Evolutionary conservation across 2,797 vertebrate genomes (phyloP).

Genomic region (Anguilla marmorata): DNA sequence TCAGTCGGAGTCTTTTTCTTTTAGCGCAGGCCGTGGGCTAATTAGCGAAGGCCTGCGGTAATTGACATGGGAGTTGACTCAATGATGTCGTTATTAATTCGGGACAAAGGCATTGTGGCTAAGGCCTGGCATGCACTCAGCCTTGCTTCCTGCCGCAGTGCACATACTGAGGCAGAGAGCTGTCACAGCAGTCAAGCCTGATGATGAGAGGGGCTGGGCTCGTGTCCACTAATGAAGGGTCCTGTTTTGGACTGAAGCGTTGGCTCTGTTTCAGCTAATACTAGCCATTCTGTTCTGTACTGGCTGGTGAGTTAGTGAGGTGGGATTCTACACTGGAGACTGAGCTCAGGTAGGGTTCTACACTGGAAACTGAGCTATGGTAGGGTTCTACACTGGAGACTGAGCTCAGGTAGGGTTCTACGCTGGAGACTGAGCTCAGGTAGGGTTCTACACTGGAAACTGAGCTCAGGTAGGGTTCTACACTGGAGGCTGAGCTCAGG

Average conservation of each 20-base stretch:
- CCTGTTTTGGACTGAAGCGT: background rate
- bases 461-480: background rate
- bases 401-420: background rate
- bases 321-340: background rate
- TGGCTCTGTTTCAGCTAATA: background rate
- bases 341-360: background rate
- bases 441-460: background rate
- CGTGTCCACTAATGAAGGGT: background rate
- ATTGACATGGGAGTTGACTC: constrained; percentile 64
- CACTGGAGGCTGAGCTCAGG: too few species aligned
- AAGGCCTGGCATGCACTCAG: constrained; percentile 55
- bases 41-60: constrained; percentile 64
- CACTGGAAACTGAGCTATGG: background rate
- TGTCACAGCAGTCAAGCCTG: constrained; percentile 53
- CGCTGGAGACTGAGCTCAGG: background rate
- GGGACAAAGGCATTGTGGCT: constrained; percentile 61
- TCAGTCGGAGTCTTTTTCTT: constrained; percentile 40
- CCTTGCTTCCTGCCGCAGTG: constrained; percentile 33
- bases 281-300: constrained; percentile 44
- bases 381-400: background rate
- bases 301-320: constrained; percentile 28
- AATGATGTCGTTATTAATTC: constrained; percentile 71
- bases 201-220: constrained; percentile 45
- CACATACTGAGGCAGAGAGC: constrained; percentile 44
- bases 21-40: constrained; percentile 54